These are phyloP conservation scores for Himalopsyche anomala DNA, from an alignment of 2,888 invertebrate genomes.

Conservation along the genomic window DNA sequence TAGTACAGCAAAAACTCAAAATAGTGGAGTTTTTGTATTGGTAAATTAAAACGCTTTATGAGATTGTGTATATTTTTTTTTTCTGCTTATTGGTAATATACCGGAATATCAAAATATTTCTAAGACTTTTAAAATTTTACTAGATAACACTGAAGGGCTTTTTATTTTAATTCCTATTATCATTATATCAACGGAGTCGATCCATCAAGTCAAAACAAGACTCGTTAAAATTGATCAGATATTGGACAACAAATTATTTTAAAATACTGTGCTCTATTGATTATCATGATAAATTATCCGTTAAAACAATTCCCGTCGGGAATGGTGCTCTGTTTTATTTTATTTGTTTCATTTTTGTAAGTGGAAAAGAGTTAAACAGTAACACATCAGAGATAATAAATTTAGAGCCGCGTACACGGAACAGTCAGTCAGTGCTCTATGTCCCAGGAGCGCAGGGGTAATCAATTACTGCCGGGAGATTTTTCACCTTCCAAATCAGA, in stretches of 20 bases:
- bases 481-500: constrained; percentile 64
- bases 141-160: not conserved
- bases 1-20: too few relatives aligned
- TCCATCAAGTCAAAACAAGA: not conserved
- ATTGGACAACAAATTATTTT: constrained; percentile 21
- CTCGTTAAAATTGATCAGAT: constrained; percentile 28
- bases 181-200: not conserved
- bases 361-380: constrained; percentile 43
- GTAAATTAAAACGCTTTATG: too few relatives aligned
- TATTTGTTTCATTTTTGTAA: constrained; percentile 41
- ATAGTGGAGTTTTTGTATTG: too few relatives aligned
- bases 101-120: too few relatives aligned
- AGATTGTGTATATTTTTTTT: too few relatives aligned
- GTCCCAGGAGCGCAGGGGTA: constrained; percentile 59
- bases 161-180: constrained; percentile 1
- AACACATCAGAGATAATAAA: constrained; percentile 42
- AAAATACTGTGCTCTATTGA: constrained; percentile 36
- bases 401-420: constrained; percentile 44
- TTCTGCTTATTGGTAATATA: too few relatives aligned
- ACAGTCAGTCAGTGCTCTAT: constrained; percentile 47
- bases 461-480: constrained; percentile 63
- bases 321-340: constrained; percentile 27
- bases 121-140: too few relatives aligned
- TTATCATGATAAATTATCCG: constrained; percentile 37
- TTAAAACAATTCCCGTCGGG: constrained; percentile 34